Evolutionary conservation across 2,888 invertebrate species (phyloP).

Genomic region (Drosophila borealis): DNA sequence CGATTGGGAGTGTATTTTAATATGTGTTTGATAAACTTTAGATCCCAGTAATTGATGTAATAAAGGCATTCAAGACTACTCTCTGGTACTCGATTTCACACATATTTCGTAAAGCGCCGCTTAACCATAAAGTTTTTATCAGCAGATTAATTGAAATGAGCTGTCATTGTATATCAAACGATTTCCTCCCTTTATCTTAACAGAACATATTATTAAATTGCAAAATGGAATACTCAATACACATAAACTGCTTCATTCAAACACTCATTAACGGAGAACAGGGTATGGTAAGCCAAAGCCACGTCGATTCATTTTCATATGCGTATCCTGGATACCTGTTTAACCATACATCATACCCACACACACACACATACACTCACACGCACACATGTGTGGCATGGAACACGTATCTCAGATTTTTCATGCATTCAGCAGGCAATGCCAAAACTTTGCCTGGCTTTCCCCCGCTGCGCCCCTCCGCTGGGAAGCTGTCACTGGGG

Average conservation of each 20-base stretch:
- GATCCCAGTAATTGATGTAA: too few species aligned
- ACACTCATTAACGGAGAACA: constrained; percentile 8
- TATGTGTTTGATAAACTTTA: too few species aligned
- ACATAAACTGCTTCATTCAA: background rate
- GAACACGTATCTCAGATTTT: constrained; percentile 55
- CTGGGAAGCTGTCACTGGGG: constrained; percentile 42
- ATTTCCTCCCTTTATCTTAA: too few species aligned
- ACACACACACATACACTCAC: constrained; percentile 7
- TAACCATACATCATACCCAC: constrained; percentile 30
- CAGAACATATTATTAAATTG: background rate
- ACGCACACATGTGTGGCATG: constrained; percentile 16
- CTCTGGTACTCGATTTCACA: too few species aligned
- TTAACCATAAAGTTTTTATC: too few species aligned
- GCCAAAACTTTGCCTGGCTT: constrained; percentile 40
- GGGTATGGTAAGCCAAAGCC: constrained; percentile 20
- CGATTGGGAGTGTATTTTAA: too few species aligned
- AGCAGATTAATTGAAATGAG: too few species aligned
- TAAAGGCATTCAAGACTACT: too few species aligned
- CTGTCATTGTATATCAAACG: too few species aligned
- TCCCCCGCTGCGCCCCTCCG: constrained; percentile 1
- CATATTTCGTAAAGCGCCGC: too few species aligned
- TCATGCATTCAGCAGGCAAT: constrained; percentile 53
- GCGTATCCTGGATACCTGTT: constrained; percentile 42
- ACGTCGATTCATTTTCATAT: constrained; percentile 47
- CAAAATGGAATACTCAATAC: background rate